Evolutionary conservation across 2,888 invertebrate species (phyloP), one percentile per base, ranked within the genome.

Genomic region (Polyploca ridens): DNA sequence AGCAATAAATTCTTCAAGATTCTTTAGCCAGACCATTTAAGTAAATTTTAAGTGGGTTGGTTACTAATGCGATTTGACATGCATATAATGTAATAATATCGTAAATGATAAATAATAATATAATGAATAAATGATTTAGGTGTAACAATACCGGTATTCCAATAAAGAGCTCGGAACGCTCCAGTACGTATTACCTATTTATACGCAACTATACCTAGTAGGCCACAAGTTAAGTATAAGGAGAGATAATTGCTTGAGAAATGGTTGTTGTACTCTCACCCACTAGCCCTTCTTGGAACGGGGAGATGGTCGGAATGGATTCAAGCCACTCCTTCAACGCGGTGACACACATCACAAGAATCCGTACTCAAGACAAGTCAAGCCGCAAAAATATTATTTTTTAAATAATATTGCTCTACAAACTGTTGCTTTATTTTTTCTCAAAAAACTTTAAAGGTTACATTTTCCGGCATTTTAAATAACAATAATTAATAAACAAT

Each of bases 221-320:
- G 6, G 38, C 38, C 7, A 38, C 8, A 38, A 35, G 35, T 7
- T 35, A 35, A 35, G 35, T 35, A 6, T 35, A 35, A 33, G 14
- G 27, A 59, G n/a, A 41, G 58, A 58, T 63, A 65, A 64, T 69
- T 65, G 69, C 69, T 62, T 71, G 64, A 69, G 62, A 70, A 72
- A 66, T 69, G 60, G 62, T 54, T 54, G 10, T 62, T 60, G 66
- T 64, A 67, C 74, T 75, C 72, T 79, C 77, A 78, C 73, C 77
- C 75, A 70, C 78, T 78, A 73, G 87, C 84, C 86, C 88, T 91
- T 91, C 90, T 90, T 70, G 75, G 91, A 91, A 91, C 72, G 86
- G 84, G 85, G 85, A 84, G 86, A 82, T 76, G 85, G 77, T 78
- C 75, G 84, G 67, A 74, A 76, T 83, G 85, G 87, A 85, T 80